Percentiles rank a stretch among this genome's conserved stretches.
phyloP scores from a whole-genome alignment of 1,140 invertebrate species.

The Apis dorsata region DNA sequence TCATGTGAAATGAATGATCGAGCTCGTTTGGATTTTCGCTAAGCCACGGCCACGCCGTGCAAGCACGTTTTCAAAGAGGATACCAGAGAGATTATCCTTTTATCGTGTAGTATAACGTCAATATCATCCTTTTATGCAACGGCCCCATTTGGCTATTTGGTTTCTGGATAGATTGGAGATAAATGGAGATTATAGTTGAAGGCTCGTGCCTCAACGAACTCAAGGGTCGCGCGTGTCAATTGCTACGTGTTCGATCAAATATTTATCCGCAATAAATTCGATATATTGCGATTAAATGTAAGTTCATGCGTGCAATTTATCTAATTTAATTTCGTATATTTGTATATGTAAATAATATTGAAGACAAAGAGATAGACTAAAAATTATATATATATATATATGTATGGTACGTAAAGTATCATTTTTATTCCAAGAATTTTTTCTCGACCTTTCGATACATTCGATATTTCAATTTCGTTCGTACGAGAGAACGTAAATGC shows the following conservation, averaged over 20 bases:
- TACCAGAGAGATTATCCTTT: constrained; percentile 38
- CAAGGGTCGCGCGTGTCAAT: background rate
- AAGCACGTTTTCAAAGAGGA: constrained; percentile 47
- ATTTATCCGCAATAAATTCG: background rate
- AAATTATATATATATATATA: no score
- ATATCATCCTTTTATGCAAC: constrained; percentile 10
- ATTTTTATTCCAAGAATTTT: background rate
- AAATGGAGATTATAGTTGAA: background rate
- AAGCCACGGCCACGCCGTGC: constrained; percentile 18
- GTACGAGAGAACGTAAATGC: no score
- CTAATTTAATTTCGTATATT: no score
- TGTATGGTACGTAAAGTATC: no score
- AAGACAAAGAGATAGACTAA: no score
- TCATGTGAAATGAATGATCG: background rate
- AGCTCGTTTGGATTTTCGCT: constrained; percentile 42
- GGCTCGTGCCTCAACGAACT: background rate
- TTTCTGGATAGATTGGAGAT: constrained; percentile 23
- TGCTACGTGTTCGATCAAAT: background rate
- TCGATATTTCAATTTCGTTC: background rate
- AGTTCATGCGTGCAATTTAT: no score
- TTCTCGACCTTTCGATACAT: background rate
- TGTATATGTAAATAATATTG: no score
- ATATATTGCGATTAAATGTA: background rate
- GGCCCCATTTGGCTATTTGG: background rate
- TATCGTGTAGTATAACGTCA: constrained; percentile 24